Percentiles rank a stretch among this genome's conserved stretches.
Evolutionary conservation across 2,113 vertebrate genomes (phyloP).

Genomic region (Lagenorhynchus albirostris): DNA sequence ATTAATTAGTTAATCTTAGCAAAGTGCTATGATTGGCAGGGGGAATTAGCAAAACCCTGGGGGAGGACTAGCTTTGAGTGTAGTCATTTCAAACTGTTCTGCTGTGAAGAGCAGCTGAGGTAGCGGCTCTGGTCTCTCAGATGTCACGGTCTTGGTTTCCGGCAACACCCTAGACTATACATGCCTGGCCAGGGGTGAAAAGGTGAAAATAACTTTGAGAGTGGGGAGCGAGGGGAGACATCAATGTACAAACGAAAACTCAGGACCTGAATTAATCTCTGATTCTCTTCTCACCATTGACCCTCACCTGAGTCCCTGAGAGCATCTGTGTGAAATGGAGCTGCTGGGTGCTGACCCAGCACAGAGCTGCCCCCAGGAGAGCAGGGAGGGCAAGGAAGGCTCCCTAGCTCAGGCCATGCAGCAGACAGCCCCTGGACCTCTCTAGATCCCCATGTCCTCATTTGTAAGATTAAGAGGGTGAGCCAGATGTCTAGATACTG

Average conservation of each 20-base stretch:
- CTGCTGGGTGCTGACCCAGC: neutral
- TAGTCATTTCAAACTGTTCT: slow-evolving; percentile 24
- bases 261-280: neutral
- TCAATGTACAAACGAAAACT: neutral
- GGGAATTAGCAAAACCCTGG: slow-evolving; percentile 62
- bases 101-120: neutral
- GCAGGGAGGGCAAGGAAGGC: neutral
- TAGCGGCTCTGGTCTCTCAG: neutral
- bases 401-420: accelerated
- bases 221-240: neutral
- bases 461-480: neutral
- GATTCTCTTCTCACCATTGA: neutral
- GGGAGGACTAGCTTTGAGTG: slow-evolving; percentile 35
- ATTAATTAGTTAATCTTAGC: slow-evolving; percentile 72
- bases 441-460: neutral
- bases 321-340: neutral
- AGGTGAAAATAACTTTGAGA: neutral
- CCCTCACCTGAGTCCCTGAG: neutral
- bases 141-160: neutral
- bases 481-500: neutral
- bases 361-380: neutral
- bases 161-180: neutral
- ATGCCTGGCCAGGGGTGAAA: neutral
- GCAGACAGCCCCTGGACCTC: neutral
- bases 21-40: slow-evolving; percentile 61